These are phyloP conservation scores for Drosophila kanekoi DNA, from an alignment of 2,888 invertebrate genomes.

Conservation along the genomic window DNA sequence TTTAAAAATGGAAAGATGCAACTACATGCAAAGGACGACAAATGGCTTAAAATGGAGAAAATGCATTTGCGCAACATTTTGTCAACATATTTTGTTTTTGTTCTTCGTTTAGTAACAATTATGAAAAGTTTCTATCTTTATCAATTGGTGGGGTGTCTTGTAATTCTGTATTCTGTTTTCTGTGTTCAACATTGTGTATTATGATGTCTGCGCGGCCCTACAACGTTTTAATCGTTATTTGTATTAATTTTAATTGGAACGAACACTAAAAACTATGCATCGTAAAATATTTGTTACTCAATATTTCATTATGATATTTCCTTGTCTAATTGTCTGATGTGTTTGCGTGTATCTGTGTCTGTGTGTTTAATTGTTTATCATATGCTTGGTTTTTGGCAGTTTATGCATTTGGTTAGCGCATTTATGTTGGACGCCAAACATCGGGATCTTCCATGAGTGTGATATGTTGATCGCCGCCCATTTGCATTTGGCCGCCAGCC, in stretches of 20 bases:
- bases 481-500: slow-evolving; percentile 83
- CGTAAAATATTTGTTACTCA: slow-evolving; percentile 68
- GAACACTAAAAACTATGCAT: slow-evolving; percentile 76
- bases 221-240: slow-evolving; percentile 29
- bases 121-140: slow-evolving; percentile 53
- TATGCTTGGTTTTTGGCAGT: slow-evolving; percentile 65
- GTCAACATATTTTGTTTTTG: slow-evolving; percentile 38
- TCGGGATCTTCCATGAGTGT: slow-evolving; percentile 97
- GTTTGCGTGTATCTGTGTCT: slow-evolving; percentile 26
- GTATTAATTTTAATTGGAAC: slow-evolving; percentile 58
- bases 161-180: slow-evolving; percentile 51
- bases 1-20: slow-evolving; percentile 63
- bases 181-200: slow-evolving; percentile 17
- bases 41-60: slow-evolving; percentile 53
- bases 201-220: slow-evolving; percentile 52
- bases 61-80: slow-evolving; percentile 61
- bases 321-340: slow-evolving; percentile 37
- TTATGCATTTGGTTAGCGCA: slow-evolving; percentile 62
- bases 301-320: slow-evolving; percentile 52
- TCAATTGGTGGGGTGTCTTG: slow-evolving; percentile 76
- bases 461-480: slow-evolving; percentile 88
- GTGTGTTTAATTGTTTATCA: slow-evolving; percentile 38
- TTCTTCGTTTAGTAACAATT: slow-evolving; percentile 47
- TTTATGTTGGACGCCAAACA: slow-evolving; percentile 97
- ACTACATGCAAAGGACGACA: slow-evolving; percentile 68